phyloP scores from a whole-genome alignment of 2,888 invertebrate genomes.

The Baronia brevicornis region DNA sequence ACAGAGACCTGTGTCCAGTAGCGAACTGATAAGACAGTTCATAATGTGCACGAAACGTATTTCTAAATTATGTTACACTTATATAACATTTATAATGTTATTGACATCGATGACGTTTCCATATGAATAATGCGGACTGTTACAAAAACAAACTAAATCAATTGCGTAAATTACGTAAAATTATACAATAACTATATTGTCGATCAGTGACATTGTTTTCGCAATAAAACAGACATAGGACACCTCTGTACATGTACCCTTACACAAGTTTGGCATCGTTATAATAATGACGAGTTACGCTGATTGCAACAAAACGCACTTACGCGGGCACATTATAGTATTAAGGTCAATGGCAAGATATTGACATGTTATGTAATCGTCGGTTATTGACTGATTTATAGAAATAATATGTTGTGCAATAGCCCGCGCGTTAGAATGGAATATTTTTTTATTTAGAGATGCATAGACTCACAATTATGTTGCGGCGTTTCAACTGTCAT shows the following conservation, averaged over 20 bases:
- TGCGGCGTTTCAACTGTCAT: too few species aligned
- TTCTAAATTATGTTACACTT: too few species aligned
- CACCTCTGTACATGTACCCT: slow-evolving; percentile 24
- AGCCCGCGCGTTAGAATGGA: too few species aligned
- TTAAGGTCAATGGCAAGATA: slow-evolving; percentile 39
- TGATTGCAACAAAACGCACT: slow-evolving; percentile 29
- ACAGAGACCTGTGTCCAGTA: too few species aligned
- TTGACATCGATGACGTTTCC: too few species aligned
- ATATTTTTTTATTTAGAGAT: too few species aligned
- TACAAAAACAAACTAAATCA: background rate
- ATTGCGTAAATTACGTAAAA: slow-evolving; percentile 9
- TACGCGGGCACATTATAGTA: slow-evolving; percentile 26
- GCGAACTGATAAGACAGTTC: too few species aligned
- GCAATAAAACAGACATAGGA: slow-evolving; percentile 29
- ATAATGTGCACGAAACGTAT: too few species aligned
- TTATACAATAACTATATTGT: background rate
- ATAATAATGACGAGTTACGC: slow-evolving; percentile 17
- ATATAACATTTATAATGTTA: too few species aligned
- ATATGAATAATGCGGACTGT: too few species aligned
- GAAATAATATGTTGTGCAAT: too few species aligned
- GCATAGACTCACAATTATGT: too few species aligned
- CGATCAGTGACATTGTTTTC: slow-evolving; percentile 18
- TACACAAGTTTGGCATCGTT: slow-evolving; percentile 32
- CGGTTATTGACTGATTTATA: slow-evolving; percentile 1
- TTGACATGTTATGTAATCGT: slow-evolving; percentile 17